Evolutionary conservation across 1,140 invertebrate genomes (phyloP), one percentile per base, ranked within the genome.

Genomic region (Rhopalosiphum padi): DNA sequence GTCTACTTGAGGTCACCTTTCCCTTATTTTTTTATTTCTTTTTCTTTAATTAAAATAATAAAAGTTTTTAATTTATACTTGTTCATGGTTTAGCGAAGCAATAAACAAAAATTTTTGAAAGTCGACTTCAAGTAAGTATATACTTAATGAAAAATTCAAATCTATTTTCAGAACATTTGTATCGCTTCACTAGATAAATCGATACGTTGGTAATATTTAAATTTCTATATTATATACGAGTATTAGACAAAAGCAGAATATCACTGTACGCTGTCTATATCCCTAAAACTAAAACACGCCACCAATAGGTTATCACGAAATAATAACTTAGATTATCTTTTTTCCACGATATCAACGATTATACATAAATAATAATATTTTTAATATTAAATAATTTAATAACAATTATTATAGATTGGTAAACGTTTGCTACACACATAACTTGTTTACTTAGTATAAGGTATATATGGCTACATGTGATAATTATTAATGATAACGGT

Each of bases 341-440:
- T 77, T 77, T 77, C 60, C n/a, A 35, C 18, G 1, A 77, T 7
- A 77, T 77, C 60, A n/a, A 77, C 30, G 30, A n/a, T 77, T 77
- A 77, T 5, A n/a, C n/a, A n/a, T n/a, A 77, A 77, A 77, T 77
- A 77, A n/a, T 77, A 77, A n/a, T 77, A 77, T 77, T 77, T 77
- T 18, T 18, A 77, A 77, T 77, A 77, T 77, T n/a, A n/a, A 77
- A 77, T 77, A 77, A 77, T 77, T 77, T 77, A 77, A n/a, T 21
- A n/a, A n/a, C n/a, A 68, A 35, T 77, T n/a, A n/a, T 35, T 77
- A 77, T 77, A 77, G 30, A 77, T 77, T 77, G 21, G 30, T n/a
- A 77, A 77, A 77, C 15, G 60, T 77, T 77, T 77, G 60, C 15
- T 77, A 77, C 15, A n/a, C 21, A 30, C 15, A 30, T 30, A 60